Percentiles rank a stretch among this genome's conserved stretches.
phyloP scores from a whole-genome alignment of 2,113 vertebrate genomes.

The Rhabdomys dilectus region DNA sequence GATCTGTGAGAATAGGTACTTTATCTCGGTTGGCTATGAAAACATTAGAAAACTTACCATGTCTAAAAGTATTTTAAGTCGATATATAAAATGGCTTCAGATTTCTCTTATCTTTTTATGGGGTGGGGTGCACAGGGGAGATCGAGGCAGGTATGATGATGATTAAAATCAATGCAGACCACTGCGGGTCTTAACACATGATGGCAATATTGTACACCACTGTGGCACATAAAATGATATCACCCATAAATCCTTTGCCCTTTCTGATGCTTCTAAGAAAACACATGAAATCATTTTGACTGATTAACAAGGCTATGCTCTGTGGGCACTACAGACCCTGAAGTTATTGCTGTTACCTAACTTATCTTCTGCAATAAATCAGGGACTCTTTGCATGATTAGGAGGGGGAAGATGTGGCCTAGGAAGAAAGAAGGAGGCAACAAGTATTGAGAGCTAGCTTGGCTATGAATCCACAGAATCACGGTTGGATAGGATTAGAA shows the following conservation, averaged over 20 bases:
- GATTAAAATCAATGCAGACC: constrained; percentile 74
- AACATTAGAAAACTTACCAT: constrained; percentile 65
- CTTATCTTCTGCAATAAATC: constrained; percentile 66
- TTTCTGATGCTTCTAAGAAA: constrained; percentile 68
- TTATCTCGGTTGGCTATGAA: constrained; percentile 48
- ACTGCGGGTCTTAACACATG: constrained; percentile 53
- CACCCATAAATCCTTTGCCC: constrained; percentile 67
- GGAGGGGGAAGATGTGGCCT: not conserved
- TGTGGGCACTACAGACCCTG: constrained; percentile 63
- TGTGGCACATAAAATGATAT: constrained; percentile 62
- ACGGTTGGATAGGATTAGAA: not conserved
- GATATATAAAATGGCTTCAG: constrained; percentile 60
- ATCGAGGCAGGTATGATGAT: not conserved
- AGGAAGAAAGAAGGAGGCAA: constrained; percentile 49
- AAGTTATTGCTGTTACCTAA: constrained; percentile 68
- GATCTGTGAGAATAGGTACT: constrained; percentile 9
- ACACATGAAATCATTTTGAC: constrained; percentile 76
- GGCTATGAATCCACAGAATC: not conserved
- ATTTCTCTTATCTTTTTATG: constrained; percentile 60
- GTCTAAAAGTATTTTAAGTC: constrained; percentile 64
- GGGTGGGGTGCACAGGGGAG: not conserved
- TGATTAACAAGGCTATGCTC: constrained; percentile 75
- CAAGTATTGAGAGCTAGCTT: constrained; percentile 32
- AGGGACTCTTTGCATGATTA: constrained; percentile 49
- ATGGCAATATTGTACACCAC: constrained; percentile 63